phyloP scores from a whole-genome alignment of 2,113 vertebrate species.

The Phalacrocorax aristotelis region DNA sequence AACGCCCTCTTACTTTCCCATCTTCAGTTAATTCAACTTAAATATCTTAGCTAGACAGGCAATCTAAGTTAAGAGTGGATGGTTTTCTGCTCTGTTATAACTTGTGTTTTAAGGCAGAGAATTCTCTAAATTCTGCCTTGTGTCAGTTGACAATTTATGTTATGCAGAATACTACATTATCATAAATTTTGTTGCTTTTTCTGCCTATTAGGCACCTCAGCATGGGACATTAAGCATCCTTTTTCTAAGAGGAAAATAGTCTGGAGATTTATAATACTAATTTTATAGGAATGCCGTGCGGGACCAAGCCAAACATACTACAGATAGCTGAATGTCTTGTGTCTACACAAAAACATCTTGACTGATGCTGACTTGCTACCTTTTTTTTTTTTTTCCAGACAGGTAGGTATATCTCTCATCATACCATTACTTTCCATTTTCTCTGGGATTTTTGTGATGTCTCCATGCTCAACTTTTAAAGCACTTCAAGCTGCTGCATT shows the following conservation, averaged over 20 bases:
- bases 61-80: neutral
- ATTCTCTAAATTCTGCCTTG: conserved; percentile 10
- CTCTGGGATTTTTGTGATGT: neutral
- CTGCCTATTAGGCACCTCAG: conserved; percentile 10
- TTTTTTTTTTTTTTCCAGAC: neutral
- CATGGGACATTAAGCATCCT: conserved; percentile 32
- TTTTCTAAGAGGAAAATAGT: neutral
- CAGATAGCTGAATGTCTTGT: neutral
- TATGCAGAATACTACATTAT: neutral
- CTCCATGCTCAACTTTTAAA: neutral
- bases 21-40: conserved; percentile 19
- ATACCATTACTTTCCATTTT: neutral
- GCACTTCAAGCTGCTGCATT: neutral
- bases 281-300: neutral
- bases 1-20: conserved; percentile 18
- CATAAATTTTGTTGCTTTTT: conserved; percentile 28
- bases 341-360: neutral
- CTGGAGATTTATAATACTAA: conserved; percentile 23
- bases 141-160: conserved; percentile 17
- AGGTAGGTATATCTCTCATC: neutral
- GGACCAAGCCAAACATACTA: neutral
- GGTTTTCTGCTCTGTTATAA: neutral
- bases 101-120: conserved; percentile 5
- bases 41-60: neutral
- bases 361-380: neutral